Percentiles rank a stretch among this genome's conserved stretches.
Conservation (phyloP, 2,888 invertebrate genomes). For the Lepetodrilus schrolli region DNA sequence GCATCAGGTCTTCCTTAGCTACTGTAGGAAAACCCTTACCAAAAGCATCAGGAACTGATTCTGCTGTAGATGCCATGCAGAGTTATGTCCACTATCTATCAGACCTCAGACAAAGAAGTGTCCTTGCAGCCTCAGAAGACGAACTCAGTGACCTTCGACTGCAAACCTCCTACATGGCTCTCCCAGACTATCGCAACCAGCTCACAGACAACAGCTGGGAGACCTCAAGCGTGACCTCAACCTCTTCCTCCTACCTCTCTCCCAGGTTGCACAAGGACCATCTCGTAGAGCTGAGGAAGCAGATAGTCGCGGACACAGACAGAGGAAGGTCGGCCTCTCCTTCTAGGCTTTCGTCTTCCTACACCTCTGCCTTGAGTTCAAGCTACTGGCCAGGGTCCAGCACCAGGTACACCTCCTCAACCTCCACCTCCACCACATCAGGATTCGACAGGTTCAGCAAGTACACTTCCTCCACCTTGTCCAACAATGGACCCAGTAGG, state of each 20-base stretch:
- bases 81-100: slow-evolving; percentile 5
- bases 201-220: slow-evolving; percentile 7
- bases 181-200: not conserved
- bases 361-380: not conserved
- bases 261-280: slow-evolving; percentile 65
- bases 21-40: not conserved
- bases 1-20: not conserved
- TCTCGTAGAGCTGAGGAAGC: slow-evolving; percentile 56
- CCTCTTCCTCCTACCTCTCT: not conserved
- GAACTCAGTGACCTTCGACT: not conserved
- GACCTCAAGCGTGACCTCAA: not conserved
- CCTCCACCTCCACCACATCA: not conserved
- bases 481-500: too few species aligned
- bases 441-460: too few species aligned
- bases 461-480: too few species aligned
- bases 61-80: slow-evolving; percentile 29
- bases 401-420: not conserved
- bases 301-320: slow-evolving; percentile 56
- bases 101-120: not conserved
- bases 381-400: not conserved
- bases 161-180: not conserved
- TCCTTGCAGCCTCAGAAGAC: not conserved
- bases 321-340: slow-evolving; percentile 39
- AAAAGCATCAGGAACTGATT: slow-evolving; percentile 41
- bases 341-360: not conserved